Evolutionary conservation across 2,797 vertebrate species (phyloP).

Genomic region (Onychomys leucogaster): DNA sequence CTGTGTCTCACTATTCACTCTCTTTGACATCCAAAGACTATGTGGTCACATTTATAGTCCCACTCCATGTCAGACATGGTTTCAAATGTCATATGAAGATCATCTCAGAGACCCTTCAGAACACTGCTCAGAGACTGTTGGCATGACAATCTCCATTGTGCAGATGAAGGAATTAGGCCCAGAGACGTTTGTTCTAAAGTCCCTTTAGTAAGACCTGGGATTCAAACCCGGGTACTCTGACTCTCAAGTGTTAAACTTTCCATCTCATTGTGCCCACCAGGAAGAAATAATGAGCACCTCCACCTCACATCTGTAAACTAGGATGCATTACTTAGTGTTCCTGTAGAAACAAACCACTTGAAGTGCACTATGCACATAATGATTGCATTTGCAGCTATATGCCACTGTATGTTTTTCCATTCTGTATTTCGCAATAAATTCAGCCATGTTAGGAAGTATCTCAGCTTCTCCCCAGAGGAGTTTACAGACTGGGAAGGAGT

Average conservation of each 20-base stretch:
- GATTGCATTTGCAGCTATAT: not conserved
- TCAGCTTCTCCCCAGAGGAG: not conserved
- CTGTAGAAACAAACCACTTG: not conserved
- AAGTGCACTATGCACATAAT: not conserved
- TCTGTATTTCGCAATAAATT: not conserved
- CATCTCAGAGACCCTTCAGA: not conserved
- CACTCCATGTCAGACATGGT: not conserved
- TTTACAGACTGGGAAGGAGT: not conserved
- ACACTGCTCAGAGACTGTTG: not conserved
- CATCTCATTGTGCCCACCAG: rapidly evolving
- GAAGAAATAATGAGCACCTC: not conserved
- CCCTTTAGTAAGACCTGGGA: not conserved
- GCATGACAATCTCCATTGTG: not conserved
- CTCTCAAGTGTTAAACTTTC: not conserved
- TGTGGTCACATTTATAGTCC: not conserved
- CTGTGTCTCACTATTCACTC: not conserved
- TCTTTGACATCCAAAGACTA: not conserved
- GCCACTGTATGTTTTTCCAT: not conserved
- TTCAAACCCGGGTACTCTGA: not conserved
- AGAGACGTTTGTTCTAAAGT: not conserved
- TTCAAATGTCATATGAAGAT: not conserved
- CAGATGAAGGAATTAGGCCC: not conserved
- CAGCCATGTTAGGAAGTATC: not conserved
- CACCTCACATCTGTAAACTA: not conserved
- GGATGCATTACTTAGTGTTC: not conserved